phyloP scores from a whole-genome alignment of 1,140 invertebrate species.

The Drosophila pseudoananassae region DNA sequence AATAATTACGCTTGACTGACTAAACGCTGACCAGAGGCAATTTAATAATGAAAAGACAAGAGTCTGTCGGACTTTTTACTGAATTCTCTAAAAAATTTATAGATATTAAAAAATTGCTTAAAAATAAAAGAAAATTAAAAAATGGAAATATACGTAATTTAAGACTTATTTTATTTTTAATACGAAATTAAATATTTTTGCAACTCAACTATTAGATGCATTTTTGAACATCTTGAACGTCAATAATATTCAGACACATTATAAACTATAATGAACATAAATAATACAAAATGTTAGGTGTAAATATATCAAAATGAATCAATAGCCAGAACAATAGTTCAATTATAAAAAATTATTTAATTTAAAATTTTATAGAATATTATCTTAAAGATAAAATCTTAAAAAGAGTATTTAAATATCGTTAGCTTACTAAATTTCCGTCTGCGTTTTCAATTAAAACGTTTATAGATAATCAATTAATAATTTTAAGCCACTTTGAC shows the following conservation, averaged over 20 bases:
- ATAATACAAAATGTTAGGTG: no score
- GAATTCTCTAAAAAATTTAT: conserved; percentile 46
- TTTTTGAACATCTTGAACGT: no score
- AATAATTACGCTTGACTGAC: conserved; percentile 80
- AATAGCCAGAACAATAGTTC: no score
- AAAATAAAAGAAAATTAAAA: not conserved
- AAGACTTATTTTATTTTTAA: no score
- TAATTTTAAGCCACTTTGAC: conserved; percentile 71
- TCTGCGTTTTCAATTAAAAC: conserved; percentile 72
- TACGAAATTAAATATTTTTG: no score
- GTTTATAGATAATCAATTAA: conserved; percentile 81
- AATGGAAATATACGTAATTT: no score
- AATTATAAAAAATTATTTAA: no score
- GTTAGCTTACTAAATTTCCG: not conserved
- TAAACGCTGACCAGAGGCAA: conserved; percentile 74
- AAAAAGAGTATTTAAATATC: conserved; percentile 35
- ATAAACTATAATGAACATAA: no score
- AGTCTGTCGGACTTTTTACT: conserved; percentile 48
- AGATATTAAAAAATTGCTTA: conserved; percentile 12
- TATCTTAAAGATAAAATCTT: not conserved
- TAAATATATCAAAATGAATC: no score
- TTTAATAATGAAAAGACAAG: conserved; percentile 56
- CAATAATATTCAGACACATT: no score
- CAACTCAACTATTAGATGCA: no score
- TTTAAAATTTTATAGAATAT: no score